Conservation (phyloP, 1,140 invertebrate species). For the Apocrypta bakeri region DNA sequence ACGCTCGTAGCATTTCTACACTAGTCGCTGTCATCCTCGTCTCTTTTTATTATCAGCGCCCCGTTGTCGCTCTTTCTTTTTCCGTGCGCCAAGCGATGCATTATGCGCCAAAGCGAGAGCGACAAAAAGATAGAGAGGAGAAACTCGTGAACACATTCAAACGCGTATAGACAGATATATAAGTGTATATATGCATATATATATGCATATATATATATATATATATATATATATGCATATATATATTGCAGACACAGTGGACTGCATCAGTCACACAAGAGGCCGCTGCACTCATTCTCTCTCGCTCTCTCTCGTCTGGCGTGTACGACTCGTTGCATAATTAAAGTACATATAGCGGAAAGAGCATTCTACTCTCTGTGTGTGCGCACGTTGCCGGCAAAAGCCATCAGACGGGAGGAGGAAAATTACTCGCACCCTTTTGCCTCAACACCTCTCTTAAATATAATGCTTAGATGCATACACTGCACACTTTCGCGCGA, state of each 20-base stretch:
- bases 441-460: no score
- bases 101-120: slow-evolving; percentile 10
- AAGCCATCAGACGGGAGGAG: not conserved
- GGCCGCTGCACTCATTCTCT: not conserved
- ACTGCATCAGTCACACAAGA: slow-evolving; percentile 2
- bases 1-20: not conserved
- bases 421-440: not conserved
- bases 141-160: not conserved
- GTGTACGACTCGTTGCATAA: slow-evolving; percentile 25
- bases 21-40: not conserved
- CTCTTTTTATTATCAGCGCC: not conserved
- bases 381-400: not conserved
- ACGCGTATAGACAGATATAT: not conserved
- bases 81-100: not conserved
- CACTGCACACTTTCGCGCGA: no score
- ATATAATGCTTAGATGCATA: no score
- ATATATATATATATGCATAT: no score
- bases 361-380: not conserved
- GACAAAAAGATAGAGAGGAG: no score
- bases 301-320: not conserved
- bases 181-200: no score
- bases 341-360: not conserved
- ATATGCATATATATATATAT: no score
- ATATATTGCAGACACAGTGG: no score
- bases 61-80: not conserved